Evolutionary conservation across 30 jellyfish, hydroid and myxozoan genomes (phyloP), one percentile per base, ranked within the genome.

Genomic region (Hydractinia symbiolongicarpus): DNA sequence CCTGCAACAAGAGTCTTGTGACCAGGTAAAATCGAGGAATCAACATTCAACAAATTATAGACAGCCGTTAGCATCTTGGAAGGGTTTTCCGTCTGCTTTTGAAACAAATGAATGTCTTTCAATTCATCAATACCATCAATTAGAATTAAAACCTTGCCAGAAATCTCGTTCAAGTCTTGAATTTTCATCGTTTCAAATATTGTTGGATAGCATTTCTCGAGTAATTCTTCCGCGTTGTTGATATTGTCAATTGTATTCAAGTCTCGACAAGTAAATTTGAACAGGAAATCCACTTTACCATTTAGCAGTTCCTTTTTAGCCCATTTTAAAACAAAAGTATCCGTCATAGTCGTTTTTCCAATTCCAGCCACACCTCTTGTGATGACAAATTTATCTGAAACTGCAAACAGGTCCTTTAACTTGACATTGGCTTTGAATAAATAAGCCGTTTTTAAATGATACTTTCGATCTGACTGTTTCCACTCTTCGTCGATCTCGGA

Each of bases 61-160:
- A 71, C 61, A 50, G 13, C 51, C 61, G 40, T 30, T 30, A 71
- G 54, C 56, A 20, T 20, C 69, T 58, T 58, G 61, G 40, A 20
- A 6, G 50, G 40, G 7, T 71, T 9, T 15, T 30, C 61, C 17
- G 40, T 5, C 40, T 5, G 40, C 4, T 7, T 7, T 8, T 71
- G 61, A 71, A 71, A 71, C 80, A 7, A n/a, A 53, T 71, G 61
- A 50, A 71, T 20, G 54, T 71, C 61, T 71, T 71, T 71, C 7
- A 71, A 11, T 71, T 71, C 80, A 71, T 71, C 80, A 20, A 71
- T 20, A 7, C 80, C 80, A 50, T 71, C 80, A 53, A 71, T 50
- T 60, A 71, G 17, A 20, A 71, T 71, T 60, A 71, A 14, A 0
- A 71, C 80, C 4, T n/a, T 7, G 54, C 51, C 51, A 6, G 80